These are phyloP conservation scores for Schizaphis graminum DNA, from an alignment of 2,888 invertebrate genomes.

Conservation along the genomic window DNA sequence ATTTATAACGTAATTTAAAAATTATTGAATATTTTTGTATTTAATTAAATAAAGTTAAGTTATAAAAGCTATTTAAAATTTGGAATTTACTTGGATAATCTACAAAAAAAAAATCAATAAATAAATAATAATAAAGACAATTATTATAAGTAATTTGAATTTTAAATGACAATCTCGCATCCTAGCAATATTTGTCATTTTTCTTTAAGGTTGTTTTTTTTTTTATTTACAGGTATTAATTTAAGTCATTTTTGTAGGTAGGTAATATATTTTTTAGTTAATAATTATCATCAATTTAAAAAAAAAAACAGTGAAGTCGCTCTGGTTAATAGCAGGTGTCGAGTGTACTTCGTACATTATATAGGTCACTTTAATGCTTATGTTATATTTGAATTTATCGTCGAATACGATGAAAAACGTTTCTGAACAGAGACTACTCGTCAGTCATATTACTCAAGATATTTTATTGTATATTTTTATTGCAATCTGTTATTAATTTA, in stretches of 20 bases:
- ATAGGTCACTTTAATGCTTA: background rate
- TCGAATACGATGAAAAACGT: background rate
- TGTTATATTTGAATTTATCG: background rate
- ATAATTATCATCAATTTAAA: background rate
- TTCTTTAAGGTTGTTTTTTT: background rate
- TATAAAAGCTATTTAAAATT: background rate
- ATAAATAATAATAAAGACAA: background rate
- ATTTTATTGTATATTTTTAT: background rate
- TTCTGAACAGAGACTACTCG: background rate
- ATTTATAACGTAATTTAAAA: background rate
- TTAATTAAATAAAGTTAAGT: background rate
- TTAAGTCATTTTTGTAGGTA: background rate
- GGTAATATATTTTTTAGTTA: background rate
- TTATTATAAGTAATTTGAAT: background rate
- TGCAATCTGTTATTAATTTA: background rate
- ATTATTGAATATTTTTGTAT: background rate
- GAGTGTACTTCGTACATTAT: background rate
- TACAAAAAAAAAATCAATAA: background rate
- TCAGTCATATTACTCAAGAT: background rate
- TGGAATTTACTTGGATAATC: background rate
- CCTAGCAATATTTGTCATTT: background rate
- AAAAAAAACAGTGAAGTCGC: background rate
- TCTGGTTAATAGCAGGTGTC: background rate
- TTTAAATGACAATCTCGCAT: background rate
- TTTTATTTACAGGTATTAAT: background rate